These are phyloP conservation scores for Petrocephalus sullivani DNA, from an alignment of 2,797 vertebrate species.

Conservation along the genomic window DNA sequence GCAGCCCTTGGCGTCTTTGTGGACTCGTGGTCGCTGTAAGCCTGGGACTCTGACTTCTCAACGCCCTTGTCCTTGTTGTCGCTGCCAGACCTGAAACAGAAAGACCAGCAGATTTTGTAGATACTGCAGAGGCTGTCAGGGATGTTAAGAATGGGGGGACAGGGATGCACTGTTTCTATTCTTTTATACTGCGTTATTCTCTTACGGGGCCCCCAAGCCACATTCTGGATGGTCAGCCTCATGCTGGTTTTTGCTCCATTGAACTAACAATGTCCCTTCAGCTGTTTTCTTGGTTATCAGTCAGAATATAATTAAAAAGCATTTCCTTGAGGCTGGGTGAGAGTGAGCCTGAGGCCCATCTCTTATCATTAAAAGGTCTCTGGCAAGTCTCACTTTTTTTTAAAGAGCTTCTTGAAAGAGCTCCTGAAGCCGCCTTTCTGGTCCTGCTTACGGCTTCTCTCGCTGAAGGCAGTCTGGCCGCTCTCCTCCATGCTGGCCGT, in stretches of 20 bases:
- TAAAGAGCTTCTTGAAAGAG: conserved; percentile 98
- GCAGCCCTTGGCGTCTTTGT: conserved; percentile 59
- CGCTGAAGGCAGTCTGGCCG: conserved; percentile 76
- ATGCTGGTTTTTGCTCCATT: not conserved
- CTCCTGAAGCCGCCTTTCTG: conserved; percentile 91
- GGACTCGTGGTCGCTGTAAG: conserved; percentile 59
- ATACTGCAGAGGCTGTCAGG: not conserved
- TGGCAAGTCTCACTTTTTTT: conserved; percentile 80
- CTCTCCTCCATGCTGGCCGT: conserved; percentile 58
- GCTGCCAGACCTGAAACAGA: conserved; percentile 65
- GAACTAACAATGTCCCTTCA: not conserved
- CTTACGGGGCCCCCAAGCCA: not conserved
- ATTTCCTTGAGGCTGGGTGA: not conserved
- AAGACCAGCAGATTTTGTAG: conserved; percentile 32
- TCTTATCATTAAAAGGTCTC: not conserved
- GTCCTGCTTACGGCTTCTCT: conserved; percentile 84
- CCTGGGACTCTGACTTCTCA: conserved; percentile 66
- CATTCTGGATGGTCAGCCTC: not conserved
- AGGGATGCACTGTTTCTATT: not conserved
- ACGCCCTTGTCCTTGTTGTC: conserved; percentile 74
- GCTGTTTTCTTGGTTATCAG: too few species aligned
- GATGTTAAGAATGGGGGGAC: not conserved
- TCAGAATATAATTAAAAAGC: not conserved
- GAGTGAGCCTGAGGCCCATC: not conserved
- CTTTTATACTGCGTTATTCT: not conserved